These are phyloP conservation scores for Chironomus tentans DNA, from an alignment of 2,888 invertebrate genomes.

Conservation along the genomic window DNA sequence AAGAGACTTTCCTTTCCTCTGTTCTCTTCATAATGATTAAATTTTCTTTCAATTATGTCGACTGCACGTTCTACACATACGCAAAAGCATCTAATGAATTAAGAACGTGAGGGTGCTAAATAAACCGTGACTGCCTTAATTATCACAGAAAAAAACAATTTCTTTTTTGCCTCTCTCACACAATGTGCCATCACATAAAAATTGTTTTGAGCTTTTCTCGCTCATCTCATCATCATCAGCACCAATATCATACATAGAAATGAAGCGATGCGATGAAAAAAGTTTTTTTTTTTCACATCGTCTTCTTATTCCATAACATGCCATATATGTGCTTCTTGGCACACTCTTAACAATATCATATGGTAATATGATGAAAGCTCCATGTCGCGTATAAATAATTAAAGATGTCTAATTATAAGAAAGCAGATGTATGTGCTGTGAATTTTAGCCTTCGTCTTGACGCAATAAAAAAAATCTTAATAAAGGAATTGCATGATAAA, in stretches of 20 bases:
- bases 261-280: too few species aligned
- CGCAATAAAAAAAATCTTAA: too few species aligned
- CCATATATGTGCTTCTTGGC: not conserved
- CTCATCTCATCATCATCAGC: too few species aligned
- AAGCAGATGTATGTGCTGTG: not conserved
- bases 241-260: too few species aligned
- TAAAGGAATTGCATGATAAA: too few species aligned
- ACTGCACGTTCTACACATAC: slow-evolving; percentile 8
- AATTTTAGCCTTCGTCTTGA: not conserved
- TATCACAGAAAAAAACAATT: not conserved
- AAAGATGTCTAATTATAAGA: not conserved
- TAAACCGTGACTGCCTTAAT: slow-evolving; percentile 8
- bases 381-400: not conserved
- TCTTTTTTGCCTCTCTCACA: too few species aligned
- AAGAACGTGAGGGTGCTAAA: slow-evolving; percentile 6
- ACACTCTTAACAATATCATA: too few species aligned
- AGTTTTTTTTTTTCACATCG: not conserved
- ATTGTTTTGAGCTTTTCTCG: too few species aligned
- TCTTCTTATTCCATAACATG: not conserved
- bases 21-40: slow-evolving; percentile 4
- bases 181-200: too few species aligned
- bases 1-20: too few species aligned
- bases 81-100: slow-evolving; percentile 4
- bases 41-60: slow-evolving; percentile 4
- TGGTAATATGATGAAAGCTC: not conserved